Conservation (phyloP, 1,140 invertebrate species). For the Helicorthomorpha holstii region DNA sequence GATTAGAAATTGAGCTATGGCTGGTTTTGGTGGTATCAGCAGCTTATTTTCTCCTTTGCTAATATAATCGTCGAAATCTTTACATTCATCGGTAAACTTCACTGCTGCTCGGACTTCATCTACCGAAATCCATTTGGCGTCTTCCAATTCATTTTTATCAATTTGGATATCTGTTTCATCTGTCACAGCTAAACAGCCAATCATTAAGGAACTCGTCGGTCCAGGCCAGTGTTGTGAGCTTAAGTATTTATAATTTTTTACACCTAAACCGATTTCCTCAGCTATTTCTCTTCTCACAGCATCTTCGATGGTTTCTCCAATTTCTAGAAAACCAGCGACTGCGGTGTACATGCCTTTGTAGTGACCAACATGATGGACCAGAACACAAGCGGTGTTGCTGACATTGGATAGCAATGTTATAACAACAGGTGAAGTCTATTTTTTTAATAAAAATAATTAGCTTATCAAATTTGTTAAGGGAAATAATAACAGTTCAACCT, state of each 20-base stretch:
- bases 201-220: slow-evolving; percentile 35
- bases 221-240: slow-evolving; percentile 40
- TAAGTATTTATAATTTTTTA: slow-evolving; percentile 31
- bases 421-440: slow-evolving; percentile 16
- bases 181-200: slow-evolving; percentile 31
- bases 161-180: slow-evolving; percentile 15
- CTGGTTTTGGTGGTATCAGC: slow-evolving; percentile 32
- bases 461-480: slow-evolving; percentile 1
- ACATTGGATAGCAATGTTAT: neutral
- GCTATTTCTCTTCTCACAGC: slow-evolving; percentile 36
- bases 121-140: slow-evolving; percentile 35
- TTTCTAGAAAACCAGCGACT: slow-evolving; percentile 39
- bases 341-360: slow-evolving; percentile 36
- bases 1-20: slow-evolving; percentile 36
- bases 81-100: slow-evolving; percentile 11
- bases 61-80: no score
- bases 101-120: slow-evolving; percentile 26
- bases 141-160: slow-evolving; percentile 34
- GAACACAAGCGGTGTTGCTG: slow-evolving; percentile 20
- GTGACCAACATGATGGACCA: slow-evolving; percentile 32
- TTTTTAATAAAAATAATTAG: slow-evolving; percentile 10
- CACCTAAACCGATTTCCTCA: slow-evolving; percentile 38
- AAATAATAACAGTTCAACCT: slow-evolving; percentile 14
- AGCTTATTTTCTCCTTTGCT: slow-evolving; percentile 22
- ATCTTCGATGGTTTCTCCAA: slow-evolving; percentile 37